Conservation (phyloP, 2,113 vertebrate species). For the Platichthys flesus region DNA sequence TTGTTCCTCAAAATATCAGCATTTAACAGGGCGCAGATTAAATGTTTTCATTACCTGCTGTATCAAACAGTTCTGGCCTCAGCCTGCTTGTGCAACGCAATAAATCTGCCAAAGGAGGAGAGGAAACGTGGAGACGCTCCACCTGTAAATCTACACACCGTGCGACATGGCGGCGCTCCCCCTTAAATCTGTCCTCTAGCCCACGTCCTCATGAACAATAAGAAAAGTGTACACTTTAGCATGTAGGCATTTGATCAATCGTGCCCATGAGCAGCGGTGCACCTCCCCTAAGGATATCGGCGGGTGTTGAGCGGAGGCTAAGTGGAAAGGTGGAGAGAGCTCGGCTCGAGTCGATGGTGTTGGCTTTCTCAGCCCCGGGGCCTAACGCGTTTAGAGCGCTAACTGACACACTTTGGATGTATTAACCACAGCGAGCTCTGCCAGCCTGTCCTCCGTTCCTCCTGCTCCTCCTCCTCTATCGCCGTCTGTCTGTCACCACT, state of each 20-base stretch:
- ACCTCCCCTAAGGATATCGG: constrained; percentile 74
- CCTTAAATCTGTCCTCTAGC: constrained; percentile 31
- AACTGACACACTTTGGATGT: constrained; percentile 83
- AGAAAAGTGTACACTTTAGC: constrained; percentile 69
- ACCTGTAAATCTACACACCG: constrained; percentile 19
- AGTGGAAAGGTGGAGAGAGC: constrained; percentile 78
- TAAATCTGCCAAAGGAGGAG: constrained; percentile 9
- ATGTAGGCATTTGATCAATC: constrained; percentile 77
- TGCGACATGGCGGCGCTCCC: constrained; percentile 7
- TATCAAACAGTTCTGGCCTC: background rate
- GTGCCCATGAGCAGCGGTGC: constrained; percentile 69
- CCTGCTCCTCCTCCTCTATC: constrained; percentile 49
- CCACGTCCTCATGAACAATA: constrained; percentile 50
- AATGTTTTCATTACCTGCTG: background rate
- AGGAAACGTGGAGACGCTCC: constrained; percentile 9
- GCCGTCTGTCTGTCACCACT: constrained; percentile 67
- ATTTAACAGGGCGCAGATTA: too few species aligned
- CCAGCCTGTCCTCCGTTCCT: constrained; percentile 68
- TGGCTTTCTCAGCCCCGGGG: constrained; percentile 74
- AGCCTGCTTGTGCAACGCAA: constrained; percentile 3
- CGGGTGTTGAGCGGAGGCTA: constrained; percentile 73
- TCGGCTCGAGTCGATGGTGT: constrained; percentile 75
- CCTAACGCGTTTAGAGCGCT: constrained; percentile 80
- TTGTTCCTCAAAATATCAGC: too few species aligned
- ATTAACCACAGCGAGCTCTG: constrained; percentile 76